A percentile compares a stretch with the other conserved stretches of the same genome.
phyloP scores from a whole-genome alignment of 2,797 vertebrate species.

The Oryzias dopingdopingensis region DNA sequence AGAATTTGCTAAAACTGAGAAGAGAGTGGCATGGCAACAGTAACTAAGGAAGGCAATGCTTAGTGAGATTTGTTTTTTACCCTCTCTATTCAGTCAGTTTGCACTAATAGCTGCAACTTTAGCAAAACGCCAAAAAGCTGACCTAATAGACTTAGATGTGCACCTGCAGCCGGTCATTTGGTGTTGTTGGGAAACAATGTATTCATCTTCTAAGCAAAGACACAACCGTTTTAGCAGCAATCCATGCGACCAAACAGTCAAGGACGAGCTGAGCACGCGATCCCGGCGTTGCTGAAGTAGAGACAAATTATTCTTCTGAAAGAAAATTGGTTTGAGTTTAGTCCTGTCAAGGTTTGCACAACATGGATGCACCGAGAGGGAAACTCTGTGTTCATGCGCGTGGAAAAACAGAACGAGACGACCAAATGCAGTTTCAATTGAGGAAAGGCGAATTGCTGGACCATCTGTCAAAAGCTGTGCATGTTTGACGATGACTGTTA shows the following conservation, averaged over 20 bases:
- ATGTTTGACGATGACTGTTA: constrained; percentile 10
- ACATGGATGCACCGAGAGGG: constrained; percentile 18
- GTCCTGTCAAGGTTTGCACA: constrained; percentile 38
- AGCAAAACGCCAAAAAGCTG: neutral
- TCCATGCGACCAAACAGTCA: constrained; percentile 12
- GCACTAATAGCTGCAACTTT: constrained; percentile 3
- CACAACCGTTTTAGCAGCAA: constrained; percentile 12
- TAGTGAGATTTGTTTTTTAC: neutral
- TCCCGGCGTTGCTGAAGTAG: constrained; percentile 30
- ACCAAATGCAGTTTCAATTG: constrained; percentile 8
- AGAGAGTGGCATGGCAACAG: neutral
- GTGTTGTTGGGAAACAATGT: constrained; percentile 33
- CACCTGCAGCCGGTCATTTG: constrained; percentile 22
- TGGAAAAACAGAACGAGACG: constrained; percentile 8
- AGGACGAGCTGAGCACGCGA: constrained; percentile 35
- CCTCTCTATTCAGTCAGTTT: constrained; percentile 1
- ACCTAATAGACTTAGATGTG: constrained; percentile 14
- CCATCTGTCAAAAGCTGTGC: constrained; percentile 25
- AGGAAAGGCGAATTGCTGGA: neutral
- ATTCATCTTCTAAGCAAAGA: constrained; percentile 36
- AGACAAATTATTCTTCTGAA: constrained; percentile 58
- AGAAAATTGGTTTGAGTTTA: constrained; percentile 57
- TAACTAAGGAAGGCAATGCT: neutral
- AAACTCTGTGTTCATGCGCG: neutral
- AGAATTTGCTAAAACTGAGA: neutral